phyloP scores from a whole-genome alignment of 2,888 invertebrate genomes.

The Eupelmus urozonus region DNA sequence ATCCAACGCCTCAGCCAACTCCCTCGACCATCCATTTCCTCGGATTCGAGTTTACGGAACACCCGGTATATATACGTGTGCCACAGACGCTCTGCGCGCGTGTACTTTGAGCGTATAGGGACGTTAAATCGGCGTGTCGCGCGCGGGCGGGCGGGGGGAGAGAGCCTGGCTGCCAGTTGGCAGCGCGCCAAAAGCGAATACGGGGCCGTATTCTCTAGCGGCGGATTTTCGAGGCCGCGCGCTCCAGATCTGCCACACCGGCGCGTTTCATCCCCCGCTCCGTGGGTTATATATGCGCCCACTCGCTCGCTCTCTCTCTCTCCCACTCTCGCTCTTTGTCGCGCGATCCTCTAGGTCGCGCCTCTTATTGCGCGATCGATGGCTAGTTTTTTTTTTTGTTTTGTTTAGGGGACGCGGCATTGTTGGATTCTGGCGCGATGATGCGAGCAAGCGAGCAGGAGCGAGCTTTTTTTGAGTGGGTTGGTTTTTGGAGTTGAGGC shows the following conservation, averaged over 20 bases:
- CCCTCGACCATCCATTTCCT: neutral
- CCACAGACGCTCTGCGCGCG: conserved; percentile 2
- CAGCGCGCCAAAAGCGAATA: conserved; percentile 48
- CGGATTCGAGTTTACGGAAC: neutral
- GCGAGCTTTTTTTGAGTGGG: too few relatives aligned
- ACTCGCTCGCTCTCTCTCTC: neutral
- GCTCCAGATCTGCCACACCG: conserved; percentile 50
- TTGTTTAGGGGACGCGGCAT: neutral
- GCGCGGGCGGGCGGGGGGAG: too few relatives aligned
- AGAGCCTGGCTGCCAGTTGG: conserved; percentile 55
- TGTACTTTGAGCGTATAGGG: conserved; percentile 45
- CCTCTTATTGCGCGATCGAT: conserved; percentile 28
- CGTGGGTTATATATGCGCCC: conserved; percentile 12
- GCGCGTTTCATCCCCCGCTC: conserved; percentile 29
- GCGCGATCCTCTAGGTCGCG: conserved; percentile 21
- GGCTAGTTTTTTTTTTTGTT: conserved; percentile 6
- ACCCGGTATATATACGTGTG: too few relatives aligned
- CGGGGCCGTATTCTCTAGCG: conserved; percentile 16
- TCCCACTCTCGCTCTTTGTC: conserved; percentile 14
- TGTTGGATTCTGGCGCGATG: neutral
- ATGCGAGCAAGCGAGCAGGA: neutral
- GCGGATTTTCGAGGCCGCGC: conserved; percentile 53
- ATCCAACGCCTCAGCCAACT: too few relatives aligned
- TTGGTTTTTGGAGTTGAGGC: too few relatives aligned
- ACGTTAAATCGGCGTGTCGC: conserved; percentile 50